Evolutionary conservation across 2,113 vertebrate species (phyloP).

Genomic region (Raja brachyura): DNA sequence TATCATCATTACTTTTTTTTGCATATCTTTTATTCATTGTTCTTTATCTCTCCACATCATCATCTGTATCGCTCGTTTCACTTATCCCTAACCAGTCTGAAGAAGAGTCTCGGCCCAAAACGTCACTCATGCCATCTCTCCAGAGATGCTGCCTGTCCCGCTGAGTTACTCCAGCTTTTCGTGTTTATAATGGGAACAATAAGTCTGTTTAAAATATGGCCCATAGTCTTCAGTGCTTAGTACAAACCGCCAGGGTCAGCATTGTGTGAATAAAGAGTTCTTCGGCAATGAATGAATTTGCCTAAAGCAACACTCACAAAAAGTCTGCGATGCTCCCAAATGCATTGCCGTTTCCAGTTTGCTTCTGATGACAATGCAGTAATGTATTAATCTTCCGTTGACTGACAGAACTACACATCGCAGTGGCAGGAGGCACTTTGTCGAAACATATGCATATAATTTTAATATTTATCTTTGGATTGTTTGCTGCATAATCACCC

Average conservation of each 20-base stretch:
- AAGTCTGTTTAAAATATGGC: neutral
- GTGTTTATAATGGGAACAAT: neutral
- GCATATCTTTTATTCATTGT: too few species aligned
- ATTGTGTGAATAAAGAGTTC: neutral
- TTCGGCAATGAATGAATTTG: constrained; percentile 26
- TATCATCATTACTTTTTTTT: too few species aligned
- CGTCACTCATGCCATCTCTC: too few species aligned
- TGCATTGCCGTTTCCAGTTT: neutral
- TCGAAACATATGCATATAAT: constrained; percentile 32
- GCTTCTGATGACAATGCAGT: neutral
- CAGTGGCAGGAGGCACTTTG: constrained; percentile 19
- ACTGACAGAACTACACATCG: constrained; percentile 27
- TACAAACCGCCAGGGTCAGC: neutral
- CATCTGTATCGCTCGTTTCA: too few species aligned
- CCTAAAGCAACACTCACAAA: neutral
- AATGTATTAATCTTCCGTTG: constrained; percentile 33
- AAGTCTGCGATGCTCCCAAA: neutral
- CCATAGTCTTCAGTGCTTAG: neutral
- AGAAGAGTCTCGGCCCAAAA: too few species aligned
- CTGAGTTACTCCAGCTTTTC: too few species aligned
- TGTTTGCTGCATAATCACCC: constrained; percentile 52
- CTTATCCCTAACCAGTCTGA: too few species aligned
- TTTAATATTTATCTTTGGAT: constrained; percentile 35
- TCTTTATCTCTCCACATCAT: too few species aligned
- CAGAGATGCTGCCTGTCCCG: too few species aligned